Conservation (phyloP, 2,888 invertebrate genomes). For the Ischnus inquisitorius region DNA sequence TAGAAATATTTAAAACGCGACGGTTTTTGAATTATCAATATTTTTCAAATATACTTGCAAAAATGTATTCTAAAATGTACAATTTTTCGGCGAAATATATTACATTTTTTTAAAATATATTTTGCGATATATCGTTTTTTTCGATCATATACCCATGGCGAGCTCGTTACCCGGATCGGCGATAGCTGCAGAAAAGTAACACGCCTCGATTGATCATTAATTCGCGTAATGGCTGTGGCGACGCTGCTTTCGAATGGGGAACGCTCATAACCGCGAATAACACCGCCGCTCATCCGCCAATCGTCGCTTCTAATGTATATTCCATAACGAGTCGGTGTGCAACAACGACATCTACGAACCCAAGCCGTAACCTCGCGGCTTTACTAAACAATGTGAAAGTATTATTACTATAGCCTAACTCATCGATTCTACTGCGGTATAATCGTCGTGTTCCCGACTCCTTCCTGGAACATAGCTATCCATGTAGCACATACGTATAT, state of each 20-base stretch:
- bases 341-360: conserved; percentile 1
- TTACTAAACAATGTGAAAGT: conserved; percentile 25
- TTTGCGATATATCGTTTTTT: too few relatives aligned
- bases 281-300: not conserved
- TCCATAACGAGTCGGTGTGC: not conserved
- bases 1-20: too few relatives aligned
- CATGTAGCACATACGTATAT: conserved; percentile 22
- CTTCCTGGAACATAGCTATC: conserved; percentile 21
- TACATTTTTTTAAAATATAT: too few relatives aligned
- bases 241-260: not conserved
- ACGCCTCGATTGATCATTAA: too few relatives aligned
- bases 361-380: conserved; percentile 2
- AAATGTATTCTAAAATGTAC: too few relatives aligned
- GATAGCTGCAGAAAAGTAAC: too few relatives aligned
- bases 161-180: too few relatives aligned
- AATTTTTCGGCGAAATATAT: too few relatives aligned
- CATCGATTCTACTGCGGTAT: conserved; percentile 52
- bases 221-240: too few relatives aligned
- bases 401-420: conserved; percentile 18
- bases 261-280: not conserved
- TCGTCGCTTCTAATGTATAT: not conserved
- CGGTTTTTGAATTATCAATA: too few relatives aligned
- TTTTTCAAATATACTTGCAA: too few relatives aligned
- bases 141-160: too few relatives aligned
- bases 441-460: conserved; percentile 31